These are phyloP conservation scores for Drosophila insularis DNA, from an alignment of 1,140 invertebrate species.

Conservation along the genomic window DNA sequence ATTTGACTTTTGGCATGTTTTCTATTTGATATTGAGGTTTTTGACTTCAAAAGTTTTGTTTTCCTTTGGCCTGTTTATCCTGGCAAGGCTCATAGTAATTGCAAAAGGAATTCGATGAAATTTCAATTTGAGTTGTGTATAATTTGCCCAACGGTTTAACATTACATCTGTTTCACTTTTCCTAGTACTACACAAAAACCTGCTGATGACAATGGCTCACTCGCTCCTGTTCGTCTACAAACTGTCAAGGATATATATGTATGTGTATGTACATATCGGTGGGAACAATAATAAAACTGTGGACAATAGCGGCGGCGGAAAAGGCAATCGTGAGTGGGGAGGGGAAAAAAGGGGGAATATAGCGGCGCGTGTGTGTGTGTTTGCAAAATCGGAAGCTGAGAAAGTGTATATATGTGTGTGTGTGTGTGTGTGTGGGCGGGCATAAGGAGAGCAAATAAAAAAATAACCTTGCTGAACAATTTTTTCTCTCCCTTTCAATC, in stretches of 20 bases:
- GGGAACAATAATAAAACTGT: constrained; percentile 4
- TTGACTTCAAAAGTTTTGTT: no score
- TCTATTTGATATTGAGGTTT: no score
- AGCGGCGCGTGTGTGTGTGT: background rate
- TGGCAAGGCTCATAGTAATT: background rate
- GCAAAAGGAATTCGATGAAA: background rate
- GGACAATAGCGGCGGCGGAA: background rate
- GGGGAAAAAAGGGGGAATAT: background rate
- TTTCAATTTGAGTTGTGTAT: background rate
- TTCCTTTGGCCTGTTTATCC: background rate
- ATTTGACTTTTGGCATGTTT: no score
- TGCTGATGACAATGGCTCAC: background rate
- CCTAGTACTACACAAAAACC: background rate
- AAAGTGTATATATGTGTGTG: no score
- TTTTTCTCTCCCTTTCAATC: background rate
- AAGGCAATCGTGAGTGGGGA: background rate
- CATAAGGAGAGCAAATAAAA: background rate
- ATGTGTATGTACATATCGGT: background rate
- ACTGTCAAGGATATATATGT: background rate
- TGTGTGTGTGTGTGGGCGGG: background rate
- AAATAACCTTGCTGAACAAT: background rate
- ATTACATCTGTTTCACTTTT: background rate
- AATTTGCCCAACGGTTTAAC: background rate
- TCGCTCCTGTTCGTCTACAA: background rate
- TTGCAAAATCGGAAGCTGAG: constrained; percentile 11